Evolutionary conservation across 2,113 vertebrate species (phyloP).

Genomic region (Centropristis striata): DNA sequence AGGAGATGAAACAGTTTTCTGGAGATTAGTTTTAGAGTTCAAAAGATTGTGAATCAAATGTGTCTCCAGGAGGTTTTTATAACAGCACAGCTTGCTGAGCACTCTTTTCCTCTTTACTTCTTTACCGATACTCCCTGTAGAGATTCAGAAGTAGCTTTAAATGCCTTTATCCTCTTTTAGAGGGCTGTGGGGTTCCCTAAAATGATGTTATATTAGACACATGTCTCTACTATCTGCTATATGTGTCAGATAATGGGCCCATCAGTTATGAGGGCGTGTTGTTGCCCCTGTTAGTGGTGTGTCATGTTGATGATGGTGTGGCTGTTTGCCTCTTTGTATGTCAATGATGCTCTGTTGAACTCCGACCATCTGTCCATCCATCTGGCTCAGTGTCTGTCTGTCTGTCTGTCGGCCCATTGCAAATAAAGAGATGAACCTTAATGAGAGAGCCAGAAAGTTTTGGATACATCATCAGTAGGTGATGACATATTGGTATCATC

Average conservation of each 20-base stretch:
- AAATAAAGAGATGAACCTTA: neutral
- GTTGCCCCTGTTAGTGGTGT: neutral
- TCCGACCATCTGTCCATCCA: conserved; percentile 73
- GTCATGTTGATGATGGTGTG: neutral
- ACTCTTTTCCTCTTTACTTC: neutral
- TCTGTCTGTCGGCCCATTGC: conserved; percentile 33
- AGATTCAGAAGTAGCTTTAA: neutral
- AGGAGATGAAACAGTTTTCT: conserved; percentile 33
- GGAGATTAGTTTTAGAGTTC: conserved; percentile 42
- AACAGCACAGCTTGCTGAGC: neutral
- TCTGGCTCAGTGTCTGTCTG: conserved; percentile 63
- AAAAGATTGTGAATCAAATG: conserved; percentile 44
- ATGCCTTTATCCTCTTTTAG: neutral
- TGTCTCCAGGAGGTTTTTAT: conserved; percentile 19
- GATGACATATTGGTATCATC: conserved; percentile 16
- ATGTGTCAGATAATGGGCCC: neutral
- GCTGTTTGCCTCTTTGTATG: conserved; percentile 25
- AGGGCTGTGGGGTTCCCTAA: neutral
- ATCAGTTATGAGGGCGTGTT: neutral
- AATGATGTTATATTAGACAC: neutral
- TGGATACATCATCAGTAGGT: neutral
- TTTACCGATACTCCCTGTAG: neutral
- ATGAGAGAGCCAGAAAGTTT: conserved; percentile 4
- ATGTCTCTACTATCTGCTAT: neutral
- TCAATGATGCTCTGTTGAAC: conserved; percentile 60